Base-by-base conservation (phyloP, 1,140 invertebrate species). In the Schlechtendalia chinensis region DNA sequence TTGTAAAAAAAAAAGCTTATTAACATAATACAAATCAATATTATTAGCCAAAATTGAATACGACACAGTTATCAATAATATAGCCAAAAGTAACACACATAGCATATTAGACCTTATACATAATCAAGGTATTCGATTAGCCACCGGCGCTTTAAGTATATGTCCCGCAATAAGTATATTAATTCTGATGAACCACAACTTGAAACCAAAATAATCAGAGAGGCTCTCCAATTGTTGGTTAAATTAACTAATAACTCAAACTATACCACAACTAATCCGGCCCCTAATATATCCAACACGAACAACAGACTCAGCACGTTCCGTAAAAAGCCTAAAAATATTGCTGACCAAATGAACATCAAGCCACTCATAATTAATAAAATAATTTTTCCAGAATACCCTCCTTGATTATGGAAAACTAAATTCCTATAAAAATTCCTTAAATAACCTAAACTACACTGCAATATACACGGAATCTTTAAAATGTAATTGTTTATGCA, bases 171-270 rank as follows among this genome's bases (percentile, higher is more conserved):
- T 14, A 61, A 61, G 58, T 17, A 61, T 61, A 39, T 19, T 27
- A 47, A 61, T 16, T 58, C 75, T 61, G 75, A 59, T 45, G 45
- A 50, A 45, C 75, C 27, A 0, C 75, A 58, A 17, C 58, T 80
- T 8, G 39, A 71, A 71, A 16, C 53, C 24, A 71, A n/a, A 47
- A 39, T 39, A 19, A 45, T 24, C 17, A 71, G 16, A 47, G 22
- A 71, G 17, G 53, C 45, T 22, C 39, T 50, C n/a, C 50, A 71
- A 53, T 71, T 47, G 22, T n/a, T 71, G 27, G 22, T 14, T 47
- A 53, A 71, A 71, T 50, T 61, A 22, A 27, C 58, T 16, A 61
- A 61, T 6, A 61, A 29, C 58, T 27, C 24, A 61, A 61, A 22
- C 1, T 14, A 8, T 27, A 0, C 27, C 5, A 22, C 58, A 61